Percentiles rank a stretch among this genome's conserved stretches.
Evolutionary conservation across 2,888 invertebrate genomes (phyloP).

Genomic region (Craniophora ligustri): DNA sequence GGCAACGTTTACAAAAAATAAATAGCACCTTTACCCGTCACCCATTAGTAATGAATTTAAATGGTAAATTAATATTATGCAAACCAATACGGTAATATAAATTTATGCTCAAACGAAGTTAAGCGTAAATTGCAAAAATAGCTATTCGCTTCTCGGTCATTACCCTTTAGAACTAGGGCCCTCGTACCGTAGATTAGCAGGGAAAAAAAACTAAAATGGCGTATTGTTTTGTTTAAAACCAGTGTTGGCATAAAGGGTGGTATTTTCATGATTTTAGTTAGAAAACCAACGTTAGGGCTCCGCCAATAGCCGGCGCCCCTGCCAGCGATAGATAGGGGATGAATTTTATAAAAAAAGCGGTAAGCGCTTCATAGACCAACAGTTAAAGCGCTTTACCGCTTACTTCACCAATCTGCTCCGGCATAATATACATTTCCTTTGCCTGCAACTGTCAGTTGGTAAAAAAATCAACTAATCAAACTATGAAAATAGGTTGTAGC

Average conservation of each 20-base stretch:
- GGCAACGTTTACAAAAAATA: slow-evolving; percentile 22
- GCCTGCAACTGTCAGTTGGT: not conserved
- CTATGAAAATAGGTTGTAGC: not conserved
- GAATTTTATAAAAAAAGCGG: slow-evolving; percentile 64
- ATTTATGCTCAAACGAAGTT: slow-evolving; percentile 52
- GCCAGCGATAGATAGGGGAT: slow-evolving; percentile 81
- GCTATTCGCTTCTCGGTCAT: slow-evolving; percentile 70
- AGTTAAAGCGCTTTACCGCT: slow-evolving; percentile 27
- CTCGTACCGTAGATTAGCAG: slow-evolving; percentile 79
- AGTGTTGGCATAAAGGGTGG: slow-evolving; percentile 80
- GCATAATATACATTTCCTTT: not conserved
- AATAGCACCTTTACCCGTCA: slow-evolving; percentile 15
- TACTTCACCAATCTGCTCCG: not conserved
- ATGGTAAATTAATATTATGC: slow-evolving; percentile 43
- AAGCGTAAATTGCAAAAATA: slow-evolving; percentile 60
- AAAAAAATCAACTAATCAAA: not conserved
- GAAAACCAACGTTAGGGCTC: slow-evolving; percentile 69
- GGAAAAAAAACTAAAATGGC: slow-evolving; percentile 80
- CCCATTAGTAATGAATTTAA: slow-evolving; percentile 38
- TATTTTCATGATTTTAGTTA: slow-evolving; percentile 77
- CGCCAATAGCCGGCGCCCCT: slow-evolving; percentile 74
- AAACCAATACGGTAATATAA: slow-evolving; percentile 39
- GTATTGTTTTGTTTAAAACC: slow-evolving; percentile 79
- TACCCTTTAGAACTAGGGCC: slow-evolving; percentile 72
- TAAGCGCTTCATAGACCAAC: slow-evolving; percentile 78